Base-by-base conservation (phyloP, 2,113 vertebrate species). In the Vidua macroura region DNA sequence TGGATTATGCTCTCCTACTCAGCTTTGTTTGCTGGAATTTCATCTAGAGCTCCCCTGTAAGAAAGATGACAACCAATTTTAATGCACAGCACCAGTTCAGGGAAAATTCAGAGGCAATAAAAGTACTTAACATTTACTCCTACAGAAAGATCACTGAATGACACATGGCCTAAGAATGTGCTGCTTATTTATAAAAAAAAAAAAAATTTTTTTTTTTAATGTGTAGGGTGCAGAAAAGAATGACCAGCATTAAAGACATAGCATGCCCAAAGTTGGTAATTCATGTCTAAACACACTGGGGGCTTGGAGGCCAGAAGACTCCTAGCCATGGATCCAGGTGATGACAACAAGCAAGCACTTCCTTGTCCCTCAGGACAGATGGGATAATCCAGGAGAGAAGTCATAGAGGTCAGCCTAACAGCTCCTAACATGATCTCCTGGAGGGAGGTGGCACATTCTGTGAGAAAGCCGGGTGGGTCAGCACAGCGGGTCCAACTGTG, bases 391-490 rank as follows among this genome's bases (percentile, higher is more conserved):
- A 69, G 31, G 20, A 79, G 17, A 64, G 28, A 74, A 74, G n/a
- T 33, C n/a, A 53, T 9, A 9, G 30, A 78, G 80, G 31, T 44
- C 83, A 76, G 52, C 9, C 49, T 44, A 63, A 49, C 27, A 67
- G 69, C 2, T 77, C 43, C 55, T 73, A 58, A 37, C 7, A 3
- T 1, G 3, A 49, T 17, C 59, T 58, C 59, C 31, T 44, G 25
- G 35, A 35, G 13, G 13, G 28, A 64, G 53, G 9, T 9, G 31
- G 37, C 63, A n/a, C 0, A 0, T 18, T 16, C 52, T 8, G 1
- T 19, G 24, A 63, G 37, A 66, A 41, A 37, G 27, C 21, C 6
- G 7, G 27, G 33, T 30, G 25, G 67, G 9, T 25, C 28, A 66
- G 56, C 56, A 79, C 20, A 53, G 66, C 0, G 0, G 15, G 6